Evolutionary conservation across 2,797 vertebrate genomes (phyloP), one percentile per base, ranked within the genome.

Genomic region (Melanotaenia trifasciata): DNA sequence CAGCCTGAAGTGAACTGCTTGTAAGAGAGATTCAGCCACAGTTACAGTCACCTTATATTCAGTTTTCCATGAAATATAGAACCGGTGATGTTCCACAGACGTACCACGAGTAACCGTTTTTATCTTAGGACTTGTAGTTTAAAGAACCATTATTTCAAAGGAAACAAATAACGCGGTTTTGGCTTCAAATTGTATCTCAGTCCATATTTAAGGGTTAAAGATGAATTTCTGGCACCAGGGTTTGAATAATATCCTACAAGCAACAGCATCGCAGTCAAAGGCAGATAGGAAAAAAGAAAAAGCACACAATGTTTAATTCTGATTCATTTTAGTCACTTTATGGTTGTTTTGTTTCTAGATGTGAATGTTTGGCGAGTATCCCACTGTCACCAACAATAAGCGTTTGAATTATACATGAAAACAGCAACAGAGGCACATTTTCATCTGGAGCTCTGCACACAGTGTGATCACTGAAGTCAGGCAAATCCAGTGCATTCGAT

Each of bases 371-470:
- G 16, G 26, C 0, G 11, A 51, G 33, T 32, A 77, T 50, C 57
- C 33, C 12, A 20, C 33, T 56, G 66, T 79, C 76, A 68, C 11
- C 16, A 2, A 40, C 43, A 40, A 64, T 53, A 58, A 79, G 56
- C 18, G 38, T 78, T 58, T 87, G 76, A 82, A 85, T 76, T 67
- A 69, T 76, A 86, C 58, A 70, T 60, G 67, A 70, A 59, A 47
- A 62, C 51, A 47, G 82, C 63, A 61, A 72, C 60, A 72, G 26
- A 60, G 16, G 47, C 36, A 35, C 4, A n/a, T 70, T 78, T 76
- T 26, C 40, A 33, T 70, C 51, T 35, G 61, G 26, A 26, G 28
- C 56, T 79, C 70, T 35, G 6, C 26, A 22, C 71, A 64, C 60
- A 67, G 74, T 67, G 8, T 18, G 72, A 74, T 80, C 40, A 45